A percentile compares a stretch with the other conserved stretches of the same genome.
phyloP scores from a whole-genome alignment of 2,113 vertebrate species.

The Apodemus sylvaticus region DNA sequence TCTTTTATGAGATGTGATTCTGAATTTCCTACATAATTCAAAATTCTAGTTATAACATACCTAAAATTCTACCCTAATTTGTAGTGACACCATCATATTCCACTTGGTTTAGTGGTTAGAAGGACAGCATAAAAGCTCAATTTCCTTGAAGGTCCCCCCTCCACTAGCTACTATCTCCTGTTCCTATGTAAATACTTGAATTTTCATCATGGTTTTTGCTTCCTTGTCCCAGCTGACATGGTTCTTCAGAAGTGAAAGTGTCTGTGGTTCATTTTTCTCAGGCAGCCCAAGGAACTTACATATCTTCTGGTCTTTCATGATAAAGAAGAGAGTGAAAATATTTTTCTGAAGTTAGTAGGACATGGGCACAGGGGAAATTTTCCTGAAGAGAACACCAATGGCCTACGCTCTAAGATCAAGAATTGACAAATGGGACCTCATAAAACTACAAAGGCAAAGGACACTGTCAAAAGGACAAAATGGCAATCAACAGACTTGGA shows the following conservation, averaged over 20 bases:
- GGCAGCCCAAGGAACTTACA: neutral
- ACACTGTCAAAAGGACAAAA: too few species aligned
- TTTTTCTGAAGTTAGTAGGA: neutral
- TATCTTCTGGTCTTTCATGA: neutral
- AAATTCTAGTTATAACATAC: neutral
- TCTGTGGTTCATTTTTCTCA: neutral
- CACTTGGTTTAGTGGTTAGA: neutral
- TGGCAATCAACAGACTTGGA: too few species aligned
- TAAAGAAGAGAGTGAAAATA: neutral
- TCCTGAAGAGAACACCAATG: too few species aligned
- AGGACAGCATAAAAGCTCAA: neutral
- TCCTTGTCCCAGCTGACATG: neutral
- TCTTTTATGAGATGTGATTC: neutral
- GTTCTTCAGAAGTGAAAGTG: neutral
- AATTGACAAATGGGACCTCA: too few species aligned
- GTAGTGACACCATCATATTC: neutral
- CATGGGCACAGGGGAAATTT: too few species aligned
- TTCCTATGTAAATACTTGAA: neutral
- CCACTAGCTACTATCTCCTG: rapidly evolving
- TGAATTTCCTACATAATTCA: neutral
- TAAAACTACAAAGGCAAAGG: too few species aligned
- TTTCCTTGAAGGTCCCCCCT: neutral
- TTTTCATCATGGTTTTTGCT: neutral
- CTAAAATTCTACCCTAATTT: neutral
- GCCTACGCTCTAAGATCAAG: too few species aligned